Evolutionary conservation across 2,113 vertebrate species (phyloP).

Genomic region (Calcarius ornatus): DNA sequence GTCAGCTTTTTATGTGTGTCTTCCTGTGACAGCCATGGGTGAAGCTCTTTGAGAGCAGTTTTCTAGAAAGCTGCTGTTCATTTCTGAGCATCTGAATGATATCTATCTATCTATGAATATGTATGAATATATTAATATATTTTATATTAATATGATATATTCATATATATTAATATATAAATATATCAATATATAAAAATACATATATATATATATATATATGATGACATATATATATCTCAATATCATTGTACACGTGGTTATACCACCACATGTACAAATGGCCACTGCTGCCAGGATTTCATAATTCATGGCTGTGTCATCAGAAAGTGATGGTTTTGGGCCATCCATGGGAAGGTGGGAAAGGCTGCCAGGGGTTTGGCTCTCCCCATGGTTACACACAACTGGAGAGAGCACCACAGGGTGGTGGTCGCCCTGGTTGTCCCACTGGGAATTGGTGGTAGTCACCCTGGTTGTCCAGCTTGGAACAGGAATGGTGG

Average conservation of each 20-base stretch:
- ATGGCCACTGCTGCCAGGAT: background rate
- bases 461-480: background rate
- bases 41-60: background rate
- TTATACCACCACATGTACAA: accelerated
- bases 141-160: too few species aligned
- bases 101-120: too few species aligned
- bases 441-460: too few species aligned
- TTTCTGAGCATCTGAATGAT: background rate
- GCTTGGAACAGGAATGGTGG: accelerated
- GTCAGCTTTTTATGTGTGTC: background rate
- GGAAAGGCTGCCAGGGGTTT: background rate
- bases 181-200: too few species aligned
- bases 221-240: too few species aligned
- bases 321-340: accelerated
- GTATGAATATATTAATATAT: too few species aligned
- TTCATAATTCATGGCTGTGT: background rate
- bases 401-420: background rate
- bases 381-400: background rate
- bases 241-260: too few species aligned
- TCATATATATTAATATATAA: too few species aligned
- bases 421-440: background rate
- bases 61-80: background rate
- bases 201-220: too few species aligned
- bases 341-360: accelerated
- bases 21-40: background rate